A percentile compares a stretch with the other conserved stretches of the same genome.
Conservation (phyloP, 2,113 vertebrate species). For the Heterochromis multidens region DNA sequence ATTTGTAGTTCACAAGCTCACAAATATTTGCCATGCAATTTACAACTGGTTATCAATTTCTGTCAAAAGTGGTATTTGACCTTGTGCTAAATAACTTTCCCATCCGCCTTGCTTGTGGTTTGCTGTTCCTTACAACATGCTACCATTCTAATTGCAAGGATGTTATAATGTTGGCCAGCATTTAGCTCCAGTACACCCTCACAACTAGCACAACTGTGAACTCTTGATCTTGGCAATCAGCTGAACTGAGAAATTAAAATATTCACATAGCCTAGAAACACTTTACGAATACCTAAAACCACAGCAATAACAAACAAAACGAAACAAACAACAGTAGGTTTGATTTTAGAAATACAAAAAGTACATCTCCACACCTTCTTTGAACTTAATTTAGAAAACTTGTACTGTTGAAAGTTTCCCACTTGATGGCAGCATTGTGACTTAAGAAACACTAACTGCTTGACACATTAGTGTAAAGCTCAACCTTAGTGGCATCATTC, state of each 20-base stretch:
- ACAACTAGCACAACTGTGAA: not conserved
- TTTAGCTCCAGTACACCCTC: not conserved
- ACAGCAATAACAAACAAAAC: not conserved
- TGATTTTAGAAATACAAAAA: not conserved
- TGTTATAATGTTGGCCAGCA: not conserved
- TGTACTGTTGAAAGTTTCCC: conserved; percentile 18
- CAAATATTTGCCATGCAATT: not conserved
- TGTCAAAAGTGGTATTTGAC: not conserved
- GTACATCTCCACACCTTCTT: not conserved
- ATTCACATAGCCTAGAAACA: not conserved
- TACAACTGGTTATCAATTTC: not conserved
- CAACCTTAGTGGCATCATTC: not conserved
- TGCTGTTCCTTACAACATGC: not conserved
- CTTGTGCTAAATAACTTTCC: not conserved
- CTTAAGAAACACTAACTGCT: not conserved
- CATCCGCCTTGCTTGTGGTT: not conserved
- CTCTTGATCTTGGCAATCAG: not conserved
- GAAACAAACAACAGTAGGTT: too few species aligned
- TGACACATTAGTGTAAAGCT: not conserved
- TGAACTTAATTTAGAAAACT: not conserved
- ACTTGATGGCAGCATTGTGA: conserved; percentile 61
- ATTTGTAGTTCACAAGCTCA: not conserved
- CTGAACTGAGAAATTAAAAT: not conserved
- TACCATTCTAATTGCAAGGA: not conserved
- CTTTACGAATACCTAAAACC: not conserved